A percentile compares a stretch with the other conserved stretches of the same genome.
Conservation (phyloP, 37 sponge, comb jelly and placozoan species). For the Spongia lamella region DNA sequence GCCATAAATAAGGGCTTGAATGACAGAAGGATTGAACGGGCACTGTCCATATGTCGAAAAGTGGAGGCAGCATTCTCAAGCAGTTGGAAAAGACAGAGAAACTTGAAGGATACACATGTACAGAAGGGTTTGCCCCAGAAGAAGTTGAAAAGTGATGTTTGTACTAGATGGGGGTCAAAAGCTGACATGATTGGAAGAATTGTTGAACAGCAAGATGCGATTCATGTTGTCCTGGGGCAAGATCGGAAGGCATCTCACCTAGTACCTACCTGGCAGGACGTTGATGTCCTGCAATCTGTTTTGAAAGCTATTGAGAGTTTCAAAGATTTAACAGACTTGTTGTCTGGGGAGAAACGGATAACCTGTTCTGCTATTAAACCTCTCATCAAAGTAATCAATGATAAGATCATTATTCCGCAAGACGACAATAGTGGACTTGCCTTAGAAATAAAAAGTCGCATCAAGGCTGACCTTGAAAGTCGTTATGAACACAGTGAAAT, state of each 20-base stretch:
- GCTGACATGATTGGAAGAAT: conserved; percentile 19
- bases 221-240: conserved; percentile 19
- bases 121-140: conserved; percentile 2
- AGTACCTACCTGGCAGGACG: conserved; percentile 35
- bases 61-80: conserved; percentile 16
- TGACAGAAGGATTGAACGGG: neutral
- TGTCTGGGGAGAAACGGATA: conserved; percentile 27
- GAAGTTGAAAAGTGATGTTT: conserved; percentile 25
- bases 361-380: conserved; percentile 14
- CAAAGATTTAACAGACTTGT: conserved; percentile 23
- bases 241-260: conserved; percentile 33
- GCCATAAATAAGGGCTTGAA: conserved; percentile 21
- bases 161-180: conserved; percentile 23
- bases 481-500: conserved; percentile 11
- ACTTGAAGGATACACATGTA: neutral
- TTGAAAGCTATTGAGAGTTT: conserved; percentile 7
- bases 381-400: conserved; percentile 6
- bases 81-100: conserved; percentile 15
- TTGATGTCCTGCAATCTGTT: conserved; percentile 23
- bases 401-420: neutral
- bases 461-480: conserved; percentile 17
- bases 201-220: conserved; percentile 26
- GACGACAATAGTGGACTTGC: conserved; percentile 13
- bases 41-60: neutral
- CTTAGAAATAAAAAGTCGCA: conserved; percentile 19